phyloP scores from a whole-genome alignment of 2,888 invertebrate genomes.

The Melieria picta region DNA sequence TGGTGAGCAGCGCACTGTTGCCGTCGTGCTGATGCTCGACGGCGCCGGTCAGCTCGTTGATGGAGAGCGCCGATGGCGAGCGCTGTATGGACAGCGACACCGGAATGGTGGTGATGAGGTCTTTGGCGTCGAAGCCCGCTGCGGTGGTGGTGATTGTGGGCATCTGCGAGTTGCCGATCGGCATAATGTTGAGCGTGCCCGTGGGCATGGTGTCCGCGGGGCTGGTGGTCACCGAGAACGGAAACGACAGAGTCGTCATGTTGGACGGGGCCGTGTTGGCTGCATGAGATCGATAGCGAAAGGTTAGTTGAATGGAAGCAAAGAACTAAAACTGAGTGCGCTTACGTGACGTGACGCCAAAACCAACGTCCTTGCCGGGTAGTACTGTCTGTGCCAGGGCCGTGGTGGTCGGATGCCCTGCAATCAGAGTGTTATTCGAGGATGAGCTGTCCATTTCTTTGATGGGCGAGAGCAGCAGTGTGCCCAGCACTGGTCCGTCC shows the following conservation, averaged over 20 bases:
- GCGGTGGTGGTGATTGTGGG: constrained; percentile 57
- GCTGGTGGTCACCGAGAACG: constrained; percentile 60
- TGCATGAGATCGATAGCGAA: constrained; percentile 27
- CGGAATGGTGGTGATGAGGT: constrained; percentile 58
- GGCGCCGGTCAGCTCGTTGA: constrained; percentile 51
- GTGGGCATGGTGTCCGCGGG: constrained; percentile 55
- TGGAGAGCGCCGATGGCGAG: constrained; percentile 54
- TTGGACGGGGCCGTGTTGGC: constrained; percentile 49
- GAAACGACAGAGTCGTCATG: constrained; percentile 63
- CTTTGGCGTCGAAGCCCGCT: constrained; percentile 52
- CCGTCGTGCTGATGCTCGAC: constrained; percentile 19
- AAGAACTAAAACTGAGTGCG: not conserved
- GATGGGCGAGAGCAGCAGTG: constrained; percentile 82
- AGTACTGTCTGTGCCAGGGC: constrained; percentile 83
- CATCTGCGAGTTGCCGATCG: constrained; percentile 53
- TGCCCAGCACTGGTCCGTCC: constrained; percentile 80
- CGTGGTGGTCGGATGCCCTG: constrained; percentile 78
- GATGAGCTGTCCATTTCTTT: constrained; percentile 84
- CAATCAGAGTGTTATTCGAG: constrained; percentile 78
- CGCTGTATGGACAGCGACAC: constrained; percentile 59
- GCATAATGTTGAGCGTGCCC: constrained; percentile 59
- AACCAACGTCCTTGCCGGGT: constrained; percentile 61
- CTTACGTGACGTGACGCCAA: constrained; percentile 47
- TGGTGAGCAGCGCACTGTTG: constrained; percentile 54
- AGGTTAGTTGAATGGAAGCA: not conserved